Conservation (phyloP, 2,888 invertebrate species). For the Philereme transversata region DNA sequence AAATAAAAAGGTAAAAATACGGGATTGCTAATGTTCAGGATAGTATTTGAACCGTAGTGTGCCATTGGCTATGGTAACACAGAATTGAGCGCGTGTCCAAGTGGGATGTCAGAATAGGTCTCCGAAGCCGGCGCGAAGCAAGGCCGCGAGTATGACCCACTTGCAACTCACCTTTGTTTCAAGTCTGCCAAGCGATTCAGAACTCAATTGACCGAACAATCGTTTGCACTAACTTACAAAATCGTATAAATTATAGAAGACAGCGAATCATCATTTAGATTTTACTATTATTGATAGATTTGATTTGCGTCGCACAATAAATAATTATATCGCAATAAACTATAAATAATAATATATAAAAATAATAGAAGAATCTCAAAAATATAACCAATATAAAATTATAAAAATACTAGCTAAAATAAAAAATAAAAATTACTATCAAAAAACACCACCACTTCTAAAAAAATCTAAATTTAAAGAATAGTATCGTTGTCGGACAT, state of each 20-base stretch:
- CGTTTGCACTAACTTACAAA: slow-evolving; percentile 23
- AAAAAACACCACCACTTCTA: background rate
- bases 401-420: background rate
- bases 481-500: too few relatives aligned
- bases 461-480: background rate
- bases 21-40: background rate
- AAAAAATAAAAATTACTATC: background rate
- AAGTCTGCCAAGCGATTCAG: slow-evolving; percentile 54
- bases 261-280: slow-evolving; percentile 8
- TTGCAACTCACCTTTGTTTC: slow-evolving; percentile 75
- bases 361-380: too few relatives aligned
- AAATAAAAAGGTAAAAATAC: too few relatives aligned
- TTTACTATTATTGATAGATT: slow-evolving; percentile 11
- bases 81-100: slow-evolving; percentile 25
- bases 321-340: background rate
- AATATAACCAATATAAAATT: background rate
- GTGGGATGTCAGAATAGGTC: slow-evolving; percentile 61
- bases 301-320: slow-evolving; percentile 2
- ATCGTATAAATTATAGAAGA: slow-evolving; percentile 13
- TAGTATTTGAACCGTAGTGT: slow-evolving; percentile 6
- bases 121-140: slow-evolving; percentile 65
- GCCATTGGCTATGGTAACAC: slow-evolving; percentile 20
- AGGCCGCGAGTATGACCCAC: slow-evolving; percentile 72
- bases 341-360: too few relatives aligned
- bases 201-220: slow-evolving; percentile 51